Base-by-base conservation (phyloP, 2,113 vertebrate species). In the Falco punctatus region DNA sequence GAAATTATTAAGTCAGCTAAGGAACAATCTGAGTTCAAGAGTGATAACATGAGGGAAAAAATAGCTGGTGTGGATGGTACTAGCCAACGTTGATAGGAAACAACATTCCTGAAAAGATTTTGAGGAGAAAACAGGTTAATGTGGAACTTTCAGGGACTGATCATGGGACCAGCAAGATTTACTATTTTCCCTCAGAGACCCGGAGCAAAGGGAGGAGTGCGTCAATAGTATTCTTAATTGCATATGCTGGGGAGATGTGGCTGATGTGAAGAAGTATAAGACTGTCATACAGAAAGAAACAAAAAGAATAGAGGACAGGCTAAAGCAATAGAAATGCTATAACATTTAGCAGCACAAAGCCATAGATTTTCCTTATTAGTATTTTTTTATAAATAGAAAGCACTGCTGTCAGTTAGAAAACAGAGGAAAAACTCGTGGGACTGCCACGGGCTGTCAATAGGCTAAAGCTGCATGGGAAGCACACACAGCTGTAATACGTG, bases 81-180 rank as follows among this genome's bases (percentile, higher is more conserved):
- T 51, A 71, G n/a, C 14, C 5, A 1, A 55, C 16, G 5, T 52
- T 65, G 28, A 17, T 32, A 51, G 23, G 18, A 49, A 90, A 78
- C 6, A 28, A 46, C 7, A 74, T 91, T 84, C 28, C 55, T 66
- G 64, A 42, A 62, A 94, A 69, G 13, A 75, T 72, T 92, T 86
- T 72, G 49, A 28, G 27, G 44, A 67, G 22, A 90, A 86, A 94
- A 86, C 44, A 27, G 15, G 12, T 55, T 65, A 77, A 77, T 0
- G 1, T 65, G 64, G 23, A 83, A 54, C 38, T 62, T 84, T 84
- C 24, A 51, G 32, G 30, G 6, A 55, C 27, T 48, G 30, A 24
- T 30, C 0, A 0, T 61, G 16, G 7, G 14, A 2, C 46, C 69
- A 70, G 13, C 12, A 22, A 91, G n/a, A 73, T 70, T 78, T 57